Conservation (phyloP, 1,140 invertebrate genomes). For the Metaphire vulgaris region DNA sequence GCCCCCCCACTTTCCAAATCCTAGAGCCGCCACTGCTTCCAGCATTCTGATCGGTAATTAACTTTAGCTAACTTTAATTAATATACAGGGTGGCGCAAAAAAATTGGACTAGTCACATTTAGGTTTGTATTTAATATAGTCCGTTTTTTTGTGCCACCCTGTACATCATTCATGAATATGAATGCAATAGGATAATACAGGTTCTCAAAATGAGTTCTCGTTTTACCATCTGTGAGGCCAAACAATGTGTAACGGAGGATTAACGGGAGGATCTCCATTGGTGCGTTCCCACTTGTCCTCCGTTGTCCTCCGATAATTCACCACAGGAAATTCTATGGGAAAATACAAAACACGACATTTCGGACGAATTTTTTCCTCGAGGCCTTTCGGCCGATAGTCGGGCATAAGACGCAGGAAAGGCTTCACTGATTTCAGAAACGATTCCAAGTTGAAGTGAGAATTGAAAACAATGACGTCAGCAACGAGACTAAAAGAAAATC, state of each 20-base stretch:
- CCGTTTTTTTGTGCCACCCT: too few relatives aligned
- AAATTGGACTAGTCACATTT: too few relatives aligned
- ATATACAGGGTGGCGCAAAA: too few relatives aligned
- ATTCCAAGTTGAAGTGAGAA: conserved; percentile 63
- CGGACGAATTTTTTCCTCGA: conserved; percentile 56
- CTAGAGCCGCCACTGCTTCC: too few relatives aligned
- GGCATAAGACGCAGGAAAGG: conserved; percentile 64
- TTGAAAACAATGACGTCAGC: conserved; percentile 69
- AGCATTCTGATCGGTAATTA: too few relatives aligned
- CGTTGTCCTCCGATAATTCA: background rate
- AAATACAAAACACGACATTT: conserved; percentile 66
- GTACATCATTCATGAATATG: too few relatives aligned
- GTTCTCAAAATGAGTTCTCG: too few relatives aligned
- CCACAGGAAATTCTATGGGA: conserved; percentile 55
- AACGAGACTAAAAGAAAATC: conserved; percentile 57
- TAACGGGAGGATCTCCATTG: background rate
- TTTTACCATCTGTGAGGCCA: conserved; percentile 69
- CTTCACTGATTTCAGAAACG: conserved; percentile 62
- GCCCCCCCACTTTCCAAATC: too few relatives aligned
- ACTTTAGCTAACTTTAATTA: too few relatives aligned
- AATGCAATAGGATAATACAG: too few relatives aligned
- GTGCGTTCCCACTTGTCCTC: conserved; percentile 11
- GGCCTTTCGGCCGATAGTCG: conserved; percentile 57
- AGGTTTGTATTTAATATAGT: too few relatives aligned
- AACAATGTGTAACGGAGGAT: conserved; percentile 58